phyloP scores from a whole-genome alignment of 2,797 vertebrate genomes.

The Characodon lateralis region DNA sequence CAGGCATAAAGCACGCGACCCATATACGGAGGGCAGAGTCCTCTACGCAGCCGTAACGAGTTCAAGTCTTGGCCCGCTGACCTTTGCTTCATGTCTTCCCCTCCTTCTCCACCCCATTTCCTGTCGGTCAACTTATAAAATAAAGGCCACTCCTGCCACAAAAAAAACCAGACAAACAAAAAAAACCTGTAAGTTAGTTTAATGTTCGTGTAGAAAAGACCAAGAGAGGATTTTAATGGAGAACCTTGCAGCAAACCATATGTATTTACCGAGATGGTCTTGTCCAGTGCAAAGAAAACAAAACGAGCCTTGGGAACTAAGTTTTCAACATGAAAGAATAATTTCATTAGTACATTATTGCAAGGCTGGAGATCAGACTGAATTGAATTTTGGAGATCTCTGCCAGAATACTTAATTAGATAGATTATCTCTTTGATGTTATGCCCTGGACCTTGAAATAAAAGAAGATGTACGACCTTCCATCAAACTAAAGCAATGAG shows the following conservation, averaged over 20 bases:
- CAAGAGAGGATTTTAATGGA: slow-evolving; percentile 54
- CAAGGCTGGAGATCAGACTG: slow-evolving; percentile 57
- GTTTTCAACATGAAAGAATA: slow-evolving; percentile 48
- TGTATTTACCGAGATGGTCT: slow-evolving; percentile 43
- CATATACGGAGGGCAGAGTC: too few relatives aligned
- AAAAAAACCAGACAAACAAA: too few relatives aligned
- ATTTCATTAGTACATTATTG: slow-evolving; percentile 65
- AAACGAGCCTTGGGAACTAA: slow-evolving; percentile 38
- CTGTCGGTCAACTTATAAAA: too few relatives aligned
- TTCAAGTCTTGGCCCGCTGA: too few relatives aligned
- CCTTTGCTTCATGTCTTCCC: too few relatives aligned
- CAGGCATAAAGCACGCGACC: too few relatives aligned
- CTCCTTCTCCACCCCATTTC: too few relatives aligned
- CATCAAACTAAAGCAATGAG: slow-evolving; percentile 49
- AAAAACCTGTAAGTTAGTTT: slow-evolving; percentile 11
- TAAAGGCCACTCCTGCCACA: too few relatives aligned
- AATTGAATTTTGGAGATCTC: slow-evolving; percentile 59
- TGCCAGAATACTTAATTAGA: slow-evolving; percentile 60
- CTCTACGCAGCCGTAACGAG: too few relatives aligned
- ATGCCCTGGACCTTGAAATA: slow-evolving; percentile 39
- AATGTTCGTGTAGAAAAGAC: slow-evolving; percentile 60
- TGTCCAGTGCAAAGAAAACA: slow-evolving; percentile 36
- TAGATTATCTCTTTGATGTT: slow-evolving; percentile 66
- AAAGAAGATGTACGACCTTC: slow-evolving; percentile 44
- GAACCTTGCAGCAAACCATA: slow-evolving; percentile 52